Evolutionary conservation across 2,113 vertebrate species (phyloP).

Genomic region (Beaufortia kweichowensis): DNA sequence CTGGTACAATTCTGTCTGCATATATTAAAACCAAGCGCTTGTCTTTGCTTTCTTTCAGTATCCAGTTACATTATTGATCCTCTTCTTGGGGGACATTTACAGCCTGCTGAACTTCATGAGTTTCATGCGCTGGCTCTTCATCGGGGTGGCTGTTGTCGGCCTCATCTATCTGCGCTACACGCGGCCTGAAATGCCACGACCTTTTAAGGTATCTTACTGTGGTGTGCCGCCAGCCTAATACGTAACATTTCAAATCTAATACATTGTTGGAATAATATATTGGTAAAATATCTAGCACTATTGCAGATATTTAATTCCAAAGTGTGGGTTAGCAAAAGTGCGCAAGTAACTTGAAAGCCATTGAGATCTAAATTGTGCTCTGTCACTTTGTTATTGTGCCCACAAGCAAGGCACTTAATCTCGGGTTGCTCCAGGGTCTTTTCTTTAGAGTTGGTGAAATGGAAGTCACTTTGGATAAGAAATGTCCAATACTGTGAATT

Average conservation of each 20-base stretch:
- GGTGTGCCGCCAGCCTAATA: neutral
- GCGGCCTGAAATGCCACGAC: conserved; percentile 87
- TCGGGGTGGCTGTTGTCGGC: conserved; percentile 88
- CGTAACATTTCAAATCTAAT: neutral
- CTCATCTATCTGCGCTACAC: conserved; percentile 92
- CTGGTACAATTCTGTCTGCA: neutral
- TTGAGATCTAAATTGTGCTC: conserved; percentile 11
- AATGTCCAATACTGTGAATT: neutral
- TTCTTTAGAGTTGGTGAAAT: conserved; percentile 15
- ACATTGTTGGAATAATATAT: conserved; percentile 4
- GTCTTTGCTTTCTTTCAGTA: conserved; percentile 73
- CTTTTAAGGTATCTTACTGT: conserved; percentile 87
- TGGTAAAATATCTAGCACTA: neutral
- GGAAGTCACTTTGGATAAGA: neutral
- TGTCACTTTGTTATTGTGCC: conserved; percentile 10
- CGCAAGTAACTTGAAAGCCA: neutral
- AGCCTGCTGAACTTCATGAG: conserved; percentile 96
- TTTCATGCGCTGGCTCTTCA: conserved; percentile 95
- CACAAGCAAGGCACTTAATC: neutral
- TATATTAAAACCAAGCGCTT: conserved; percentile 3
- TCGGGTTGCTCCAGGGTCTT: neutral
- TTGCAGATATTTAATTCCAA: neutral
- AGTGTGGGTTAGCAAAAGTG: conserved; percentile 1
- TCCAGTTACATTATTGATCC: conserved; percentile 88
- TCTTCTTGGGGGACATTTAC: conserved; percentile 92